These are phyloP conservation scores for Mus spretus DNA, from an alignment of 2,797 vertebrate genomes.

Conservation along the genomic window DNA sequence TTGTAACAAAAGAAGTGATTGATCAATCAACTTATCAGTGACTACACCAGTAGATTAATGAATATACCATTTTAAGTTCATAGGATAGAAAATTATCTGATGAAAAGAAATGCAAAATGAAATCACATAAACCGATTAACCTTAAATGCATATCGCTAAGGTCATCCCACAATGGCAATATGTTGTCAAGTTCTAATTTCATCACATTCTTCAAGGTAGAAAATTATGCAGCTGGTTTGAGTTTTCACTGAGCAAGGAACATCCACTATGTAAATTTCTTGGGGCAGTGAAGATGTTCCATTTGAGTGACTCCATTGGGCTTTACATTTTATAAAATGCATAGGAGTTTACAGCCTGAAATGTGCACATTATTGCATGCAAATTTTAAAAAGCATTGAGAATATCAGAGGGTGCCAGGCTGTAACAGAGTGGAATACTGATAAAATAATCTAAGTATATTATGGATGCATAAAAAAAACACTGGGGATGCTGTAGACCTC, in stretches of 20 bases:
- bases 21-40: not conserved
- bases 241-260: not conserved
- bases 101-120: not conserved
- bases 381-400: not conserved
- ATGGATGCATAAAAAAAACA: not conserved
- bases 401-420: not conserved
- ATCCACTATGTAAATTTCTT: slow-evolving; percentile 1
- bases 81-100: not conserved
- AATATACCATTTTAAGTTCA: not conserved
- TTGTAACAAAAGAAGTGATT: not conserved
- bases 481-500: not conserved
- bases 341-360: not conserved
- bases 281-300: not conserved
- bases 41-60: not conserved
- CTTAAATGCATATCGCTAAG: not conserved
- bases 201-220: not conserved
- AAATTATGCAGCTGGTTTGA: not conserved
- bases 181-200: not conserved
- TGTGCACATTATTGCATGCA: not conserved
- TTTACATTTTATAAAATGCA: not conserved
- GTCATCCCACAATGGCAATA: not conserved
- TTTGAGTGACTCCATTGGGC: not conserved
- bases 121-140: not conserved
- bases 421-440: not conserved
- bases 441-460: not conserved